Conservation (phyloP, 1,140 invertebrate species). For the Pachypeltis micranthus region DNA sequence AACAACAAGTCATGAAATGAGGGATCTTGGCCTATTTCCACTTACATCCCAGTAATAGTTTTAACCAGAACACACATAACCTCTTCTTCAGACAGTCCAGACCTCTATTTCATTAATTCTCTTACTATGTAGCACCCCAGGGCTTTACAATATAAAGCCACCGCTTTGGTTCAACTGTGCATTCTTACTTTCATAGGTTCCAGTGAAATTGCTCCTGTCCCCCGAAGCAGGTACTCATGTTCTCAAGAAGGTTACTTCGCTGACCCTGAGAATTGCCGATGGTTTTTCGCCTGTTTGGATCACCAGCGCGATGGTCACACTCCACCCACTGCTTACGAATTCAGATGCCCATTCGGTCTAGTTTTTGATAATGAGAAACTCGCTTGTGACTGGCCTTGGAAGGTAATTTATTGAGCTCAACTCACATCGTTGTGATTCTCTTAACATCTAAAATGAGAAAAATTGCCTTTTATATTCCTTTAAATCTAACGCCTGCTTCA, state of each 20-base stretch:
- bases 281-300: slow-evolving; percentile 75
- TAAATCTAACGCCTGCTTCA: too few relatives aligned
- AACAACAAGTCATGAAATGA: too few relatives aligned
- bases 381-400: slow-evolving; percentile 72
- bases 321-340: slow-evolving; percentile 59
- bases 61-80: too few relatives aligned
- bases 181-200: slow-evolving; percentile 45
- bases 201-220: slow-evolving; percentile 60
- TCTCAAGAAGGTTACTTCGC: slow-evolving; percentile 55
- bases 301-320: slow-evolving; percentile 44
- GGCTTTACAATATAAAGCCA: too few relatives aligned
- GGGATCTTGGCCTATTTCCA: too few relatives aligned
- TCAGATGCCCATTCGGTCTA: slow-evolving; percentile 68
- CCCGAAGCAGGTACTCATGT: slow-evolving; percentile 48
- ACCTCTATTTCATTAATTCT: too few relatives aligned
- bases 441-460: background rate
- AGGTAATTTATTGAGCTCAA: slow-evolving; percentile 32
- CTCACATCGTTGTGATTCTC: background rate
- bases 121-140: too few relatives aligned
- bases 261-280: slow-evolving; percentile 70
- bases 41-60: too few relatives aligned
- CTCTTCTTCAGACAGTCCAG: too few relatives aligned
- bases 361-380: slow-evolving; percentile 61
- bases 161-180: too few relatives aligned
- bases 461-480: background rate